phyloP scores from a whole-genome alignment of 2,797 vertebrate genomes.

The Spondyliosoma cantharus region DNA sequence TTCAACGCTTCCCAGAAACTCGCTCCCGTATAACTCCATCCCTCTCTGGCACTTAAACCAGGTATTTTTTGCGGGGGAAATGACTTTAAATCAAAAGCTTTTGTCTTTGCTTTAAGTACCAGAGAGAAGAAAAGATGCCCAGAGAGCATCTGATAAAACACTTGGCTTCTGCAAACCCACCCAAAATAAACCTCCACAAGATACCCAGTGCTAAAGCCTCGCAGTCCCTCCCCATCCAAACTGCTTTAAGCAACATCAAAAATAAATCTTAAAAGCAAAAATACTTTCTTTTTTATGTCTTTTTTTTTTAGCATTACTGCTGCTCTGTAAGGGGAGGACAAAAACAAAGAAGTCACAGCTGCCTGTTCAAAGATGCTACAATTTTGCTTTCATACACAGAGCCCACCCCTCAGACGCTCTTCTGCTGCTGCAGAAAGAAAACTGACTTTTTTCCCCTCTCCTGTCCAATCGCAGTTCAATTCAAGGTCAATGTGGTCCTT shows the following conservation, averaged over 20 bases:
- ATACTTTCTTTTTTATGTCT: constrained; percentile 49
- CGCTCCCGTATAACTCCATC: constrained; percentile 15
- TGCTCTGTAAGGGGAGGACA: constrained; percentile 57
- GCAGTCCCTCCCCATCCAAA: constrained; percentile 20
- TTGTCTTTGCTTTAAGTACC: constrained; percentile 53
- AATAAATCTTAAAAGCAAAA: constrained; percentile 70
- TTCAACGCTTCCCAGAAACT: constrained; percentile 49
- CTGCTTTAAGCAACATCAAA: constrained; percentile 63
- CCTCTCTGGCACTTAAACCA: constrained; percentile 62
- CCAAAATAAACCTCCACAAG: constrained; percentile 26
- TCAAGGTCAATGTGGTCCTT: constrained; percentile 30
- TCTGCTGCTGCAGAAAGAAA: constrained; percentile 36
- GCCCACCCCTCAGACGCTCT: constrained; percentile 24
- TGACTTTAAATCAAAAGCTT: constrained; percentile 16
- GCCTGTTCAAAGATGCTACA: constrained; percentile 85
- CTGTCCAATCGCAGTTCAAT: not conserved
- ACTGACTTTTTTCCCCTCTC: not conserved
- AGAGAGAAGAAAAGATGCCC: constrained; percentile 55
- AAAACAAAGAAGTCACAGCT: constrained; percentile 76
- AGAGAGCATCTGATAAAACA: constrained; percentile 54
- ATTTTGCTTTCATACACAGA: constrained; percentile 73
- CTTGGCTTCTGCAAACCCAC: constrained; percentile 55
- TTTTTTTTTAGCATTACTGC: constrained; percentile 53
- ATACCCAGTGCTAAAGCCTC: constrained; percentile 56
- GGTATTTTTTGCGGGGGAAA: not conserved